Evolutionary conservation across 1,140 invertebrate genomes (phyloP).

Genomic region (Drosophila auraria): DNA sequence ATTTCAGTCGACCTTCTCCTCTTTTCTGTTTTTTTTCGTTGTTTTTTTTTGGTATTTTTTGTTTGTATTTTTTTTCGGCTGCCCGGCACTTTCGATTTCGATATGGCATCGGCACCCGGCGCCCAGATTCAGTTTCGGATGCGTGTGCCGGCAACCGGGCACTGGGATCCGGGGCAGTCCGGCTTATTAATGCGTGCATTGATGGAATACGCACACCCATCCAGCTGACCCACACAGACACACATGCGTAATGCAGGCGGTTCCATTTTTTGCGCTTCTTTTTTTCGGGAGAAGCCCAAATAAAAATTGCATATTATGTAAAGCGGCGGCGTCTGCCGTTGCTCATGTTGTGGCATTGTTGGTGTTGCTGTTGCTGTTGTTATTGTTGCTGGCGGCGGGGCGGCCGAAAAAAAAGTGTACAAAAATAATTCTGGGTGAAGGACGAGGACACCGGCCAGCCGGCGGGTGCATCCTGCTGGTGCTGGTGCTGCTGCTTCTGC

Average conservation of each 20-base stretch:
- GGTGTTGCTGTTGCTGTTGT: slow-evolving; percentile 29
- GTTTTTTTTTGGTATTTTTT: slow-evolving; percentile 15
- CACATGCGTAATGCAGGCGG: slow-evolving; percentile 73
- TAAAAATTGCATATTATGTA: slow-evolving; percentile 84
- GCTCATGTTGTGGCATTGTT: slow-evolving; percentile 41
- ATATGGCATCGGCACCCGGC: slow-evolving; percentile 49
- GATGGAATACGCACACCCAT: slow-evolving; percentile 72
- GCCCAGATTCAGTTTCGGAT: slow-evolving; percentile 59
- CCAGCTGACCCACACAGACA: slow-evolving; percentile 24
- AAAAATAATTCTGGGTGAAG: slow-evolving; percentile 85
- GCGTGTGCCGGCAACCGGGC: slow-evolving; percentile 30
- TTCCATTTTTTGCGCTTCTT: slow-evolving; percentile 32
- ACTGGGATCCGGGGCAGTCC: slow-evolving; percentile 33
- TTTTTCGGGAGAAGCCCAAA: slow-evolving; percentile 63
- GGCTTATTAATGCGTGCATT: slow-evolving; percentile 82
- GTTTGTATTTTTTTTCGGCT: slow-evolving; percentile 37
- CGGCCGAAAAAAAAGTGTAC: slow-evolving; percentile 54
- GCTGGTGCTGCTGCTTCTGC: slow-evolving; percentile 7
- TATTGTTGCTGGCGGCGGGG: slow-evolving; percentile 33
- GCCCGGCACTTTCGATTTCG: slow-evolving; percentile 66
- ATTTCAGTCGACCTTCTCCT: slow-evolving; percentile 32
- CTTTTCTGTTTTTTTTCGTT: slow-evolving; percentile 7
- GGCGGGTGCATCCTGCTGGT: slow-evolving; percentile 35
- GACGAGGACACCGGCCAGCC: slow-evolving; percentile 71
- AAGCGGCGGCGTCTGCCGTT: slow-evolving; percentile 62